Base-by-base conservation (phyloP, 92 coral and sea anemone genomes). In the Meandrina meandrites region DNA sequence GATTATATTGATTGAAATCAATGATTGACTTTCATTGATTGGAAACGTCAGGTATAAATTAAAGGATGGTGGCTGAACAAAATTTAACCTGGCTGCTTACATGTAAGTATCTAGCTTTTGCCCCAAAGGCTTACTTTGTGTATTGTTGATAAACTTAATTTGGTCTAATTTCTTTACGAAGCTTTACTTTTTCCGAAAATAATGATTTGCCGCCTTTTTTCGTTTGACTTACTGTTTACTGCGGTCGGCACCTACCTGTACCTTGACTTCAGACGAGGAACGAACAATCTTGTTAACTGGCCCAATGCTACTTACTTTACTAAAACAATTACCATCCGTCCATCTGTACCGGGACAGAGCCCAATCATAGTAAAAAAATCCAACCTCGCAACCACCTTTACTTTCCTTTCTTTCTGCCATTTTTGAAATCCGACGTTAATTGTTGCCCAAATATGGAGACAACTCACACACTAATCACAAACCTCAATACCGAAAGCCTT, bases 281-380 rank as follows among this genome's bases (percentile, higher is more conserved):
- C n/a, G 35, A 35, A 27, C 80, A 24, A 40, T 45, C 5, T 84
- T 84, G 8, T 75, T 42, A 42, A 74, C 80, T 10, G 48, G n/a
- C 4, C 51, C 78, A 34, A 36, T 1, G 27, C 78, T 51, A 37
- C 48, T 35, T 34, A 36, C 78, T 37, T 74, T 73, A 16, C 27
- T 74, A 12, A 74, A 51, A 75, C 31, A 70, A 77, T 62, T 60
- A 42, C 78, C 82, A 85, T 62, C 73, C n/a, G 90, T 90, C 98
- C 98, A 95, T 89, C 89, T 93, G 86, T 95, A 95, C 70, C 91
- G 88, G 47, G 98, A 93, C 68, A 90, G 88, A 72, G 93, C 96
- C 98, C 98, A 95, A 64, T 95, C 98, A 79, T 95, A 95, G 84
- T 91, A 93, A 70, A 93, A 94, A 84, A 84, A 88, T 30, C 98